These are phyloP conservation scores for Cosmia trapezina DNA, from an alignment of 2,888 invertebrate species.

Conservation along the genomic window DNA sequence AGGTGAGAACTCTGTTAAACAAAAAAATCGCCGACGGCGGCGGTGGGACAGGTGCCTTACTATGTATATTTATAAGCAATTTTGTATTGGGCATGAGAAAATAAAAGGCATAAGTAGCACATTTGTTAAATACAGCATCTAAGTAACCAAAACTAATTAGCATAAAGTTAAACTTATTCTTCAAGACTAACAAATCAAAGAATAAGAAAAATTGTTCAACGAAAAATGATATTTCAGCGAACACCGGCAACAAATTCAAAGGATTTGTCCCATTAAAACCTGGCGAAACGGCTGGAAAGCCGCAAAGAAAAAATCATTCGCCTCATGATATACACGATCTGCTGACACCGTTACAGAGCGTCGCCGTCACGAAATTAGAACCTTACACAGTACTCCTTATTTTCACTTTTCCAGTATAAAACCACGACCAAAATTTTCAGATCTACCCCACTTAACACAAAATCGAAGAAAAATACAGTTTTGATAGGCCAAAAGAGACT, in stretches of 20 bases:
- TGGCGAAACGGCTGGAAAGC: conserved; percentile 44
- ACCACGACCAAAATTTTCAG: conserved; percentile 70
- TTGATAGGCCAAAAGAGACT: conserved; percentile 72
- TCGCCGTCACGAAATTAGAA: conserved; percentile 81
- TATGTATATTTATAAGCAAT: no score
- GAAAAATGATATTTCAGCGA: conserved; percentile 38
- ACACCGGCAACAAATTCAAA: conserved; percentile 42
- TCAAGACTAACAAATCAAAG: not conserved
- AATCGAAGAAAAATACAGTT: conserved; percentile 60
- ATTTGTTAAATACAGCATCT: no score
- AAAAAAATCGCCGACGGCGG: no score
- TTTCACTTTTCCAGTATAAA: conserved; percentile 82
- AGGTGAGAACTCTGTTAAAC: no score
- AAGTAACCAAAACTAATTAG: no score
- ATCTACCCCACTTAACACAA: conserved; percentile 64
- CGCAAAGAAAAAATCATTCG: conserved; percentile 68
- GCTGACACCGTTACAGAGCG: conserved; percentile 74
- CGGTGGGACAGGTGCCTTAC: no score
- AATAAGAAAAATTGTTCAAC: conserved; percentile 3
- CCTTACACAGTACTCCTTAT: conserved; percentile 77
- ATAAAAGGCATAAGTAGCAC: no score
- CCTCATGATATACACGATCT: conserved; percentile 67
- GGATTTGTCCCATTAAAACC: conserved; percentile 58
- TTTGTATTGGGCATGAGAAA: no score
- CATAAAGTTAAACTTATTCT: no score